These are phyloP conservation scores for Hirtodrosophila duncani DNA, from an alignment of 2,888 invertebrate species.

Conservation along the genomic window DNA sequence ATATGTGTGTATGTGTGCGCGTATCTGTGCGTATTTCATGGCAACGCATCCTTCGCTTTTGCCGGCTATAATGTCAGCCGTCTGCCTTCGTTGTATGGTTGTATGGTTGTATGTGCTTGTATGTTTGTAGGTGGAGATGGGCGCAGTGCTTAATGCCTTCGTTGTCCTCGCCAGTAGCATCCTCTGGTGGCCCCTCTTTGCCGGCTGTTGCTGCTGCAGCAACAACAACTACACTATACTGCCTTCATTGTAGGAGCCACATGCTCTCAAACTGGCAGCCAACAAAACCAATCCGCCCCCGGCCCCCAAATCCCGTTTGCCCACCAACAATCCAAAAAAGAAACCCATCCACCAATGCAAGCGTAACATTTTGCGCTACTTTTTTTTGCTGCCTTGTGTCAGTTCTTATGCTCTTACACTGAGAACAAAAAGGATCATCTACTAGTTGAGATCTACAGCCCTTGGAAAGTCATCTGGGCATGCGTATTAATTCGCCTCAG, in stretches of 20 bases:
- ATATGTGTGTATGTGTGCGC: constrained; percentile 15
- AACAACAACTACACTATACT: constrained; percentile 21
- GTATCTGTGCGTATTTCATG: constrained; percentile 50
- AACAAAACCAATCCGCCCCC: constrained; percentile 31
- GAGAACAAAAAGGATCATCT: no score
- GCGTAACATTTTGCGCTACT: constrained; percentile 70
- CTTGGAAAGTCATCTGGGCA: no score
- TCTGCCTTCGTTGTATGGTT: constrained; percentile 29
- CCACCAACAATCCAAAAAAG: not conserved
- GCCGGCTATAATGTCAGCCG: constrained; percentile 52
- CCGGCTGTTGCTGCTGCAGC: constrained; percentile 59
- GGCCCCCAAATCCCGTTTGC: not conserved
- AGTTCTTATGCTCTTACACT: constrained; percentile 33
- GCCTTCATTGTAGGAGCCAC: constrained; percentile 64
- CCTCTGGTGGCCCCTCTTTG: no score
- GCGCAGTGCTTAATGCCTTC: constrained; percentile 71
- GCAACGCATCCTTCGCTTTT: constrained; percentile 68
- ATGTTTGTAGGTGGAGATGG: constrained; percentile 11
- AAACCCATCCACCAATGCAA: constrained; percentile 55
- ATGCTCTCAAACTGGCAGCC: constrained; percentile 38
- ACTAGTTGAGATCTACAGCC: constrained; percentile 38
- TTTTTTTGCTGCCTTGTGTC: constrained; percentile 11
- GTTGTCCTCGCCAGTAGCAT: no score
- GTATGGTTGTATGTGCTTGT: constrained; percentile 16
- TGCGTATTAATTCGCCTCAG: no score